A percentile compares a stretch with the other conserved stretches of the same genome.
Evolutionary conservation across 2,888 invertebrate species (phyloP).

Genomic region (Drosophila mettleri): DNA sequence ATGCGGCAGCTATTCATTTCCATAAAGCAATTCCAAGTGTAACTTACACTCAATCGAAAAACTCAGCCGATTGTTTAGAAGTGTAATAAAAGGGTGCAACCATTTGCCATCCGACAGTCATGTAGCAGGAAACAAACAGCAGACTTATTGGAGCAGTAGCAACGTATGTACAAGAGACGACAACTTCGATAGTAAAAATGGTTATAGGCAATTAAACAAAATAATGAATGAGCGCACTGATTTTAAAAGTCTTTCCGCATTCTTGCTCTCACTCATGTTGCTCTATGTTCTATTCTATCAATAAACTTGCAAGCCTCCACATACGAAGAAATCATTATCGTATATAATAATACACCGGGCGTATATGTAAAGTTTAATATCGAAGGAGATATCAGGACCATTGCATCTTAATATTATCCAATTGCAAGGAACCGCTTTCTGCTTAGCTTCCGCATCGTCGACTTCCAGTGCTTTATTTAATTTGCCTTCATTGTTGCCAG

Average conservation of each 20-base stretch:
- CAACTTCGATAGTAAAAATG: constrained; percentile 69
- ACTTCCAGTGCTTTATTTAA: constrained; percentile 29
- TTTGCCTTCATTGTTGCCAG: constrained; percentile 40
- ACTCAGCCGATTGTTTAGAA: constrained; percentile 29
- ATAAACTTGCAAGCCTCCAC: neutral
- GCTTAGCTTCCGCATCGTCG: constrained; percentile 49
- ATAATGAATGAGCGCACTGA: constrained; percentile 65
- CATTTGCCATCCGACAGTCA: constrained; percentile 32
- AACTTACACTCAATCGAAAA: constrained; percentile 18
- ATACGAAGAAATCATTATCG: no score
- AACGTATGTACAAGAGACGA: constrained; percentile 22
- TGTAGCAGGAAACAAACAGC: constrained; percentile 10
- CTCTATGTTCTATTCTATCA: neutral
- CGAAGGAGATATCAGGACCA: neutral
- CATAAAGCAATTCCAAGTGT: constrained; percentile 45
- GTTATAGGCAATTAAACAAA: constrained; percentile 81
- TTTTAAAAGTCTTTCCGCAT: constrained; percentile 39
- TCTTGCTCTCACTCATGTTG: neutral
- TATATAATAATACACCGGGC: constrained; percentile 9
- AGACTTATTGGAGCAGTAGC: constrained; percentile 17
- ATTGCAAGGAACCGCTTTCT: neutral
- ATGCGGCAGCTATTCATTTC: constrained; percentile 48
- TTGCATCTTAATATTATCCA: constrained; percentile 6
- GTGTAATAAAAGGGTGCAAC: constrained; percentile 36
- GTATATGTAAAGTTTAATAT: constrained; percentile 39